Evolutionary conservation across 2,797 vertebrate genomes (phyloP).

Genomic region (Microtus obscurus): DNA sequence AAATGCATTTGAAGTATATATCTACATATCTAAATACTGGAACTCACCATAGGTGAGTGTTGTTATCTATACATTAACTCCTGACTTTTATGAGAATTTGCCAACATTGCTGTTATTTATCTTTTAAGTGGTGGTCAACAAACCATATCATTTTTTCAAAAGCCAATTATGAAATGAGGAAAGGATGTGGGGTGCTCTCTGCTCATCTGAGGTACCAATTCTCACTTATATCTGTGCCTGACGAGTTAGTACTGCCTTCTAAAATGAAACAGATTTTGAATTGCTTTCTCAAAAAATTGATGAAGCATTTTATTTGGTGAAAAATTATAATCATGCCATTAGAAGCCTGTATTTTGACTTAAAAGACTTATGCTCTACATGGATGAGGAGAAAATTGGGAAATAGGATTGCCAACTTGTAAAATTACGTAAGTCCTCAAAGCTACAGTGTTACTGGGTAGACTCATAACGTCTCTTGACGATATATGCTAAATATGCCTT

Average conservation of each 20-base stretch:
- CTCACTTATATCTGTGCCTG: neutral
- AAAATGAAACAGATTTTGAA: neutral
- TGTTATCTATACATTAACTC: neutral
- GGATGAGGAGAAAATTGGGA: neutral
- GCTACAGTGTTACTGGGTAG: neutral
- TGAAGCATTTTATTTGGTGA: neutral
- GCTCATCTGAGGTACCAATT: neutral
- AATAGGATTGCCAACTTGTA: neutral
- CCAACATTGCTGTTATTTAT: neutral
- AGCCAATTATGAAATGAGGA: neutral
- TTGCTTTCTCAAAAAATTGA: slow-evolving; percentile 27
- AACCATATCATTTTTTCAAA: neutral
- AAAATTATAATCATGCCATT: slow-evolving; percentile 21
- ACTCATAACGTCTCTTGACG: neutral
- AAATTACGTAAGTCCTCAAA: neutral
- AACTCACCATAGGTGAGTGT: neutral
- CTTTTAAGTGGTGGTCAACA: neutral
- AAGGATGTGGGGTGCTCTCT: neutral
- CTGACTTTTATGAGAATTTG: neutral
- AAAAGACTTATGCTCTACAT: neutral
- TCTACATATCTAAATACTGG: neutral
- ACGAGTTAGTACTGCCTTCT: neutral
- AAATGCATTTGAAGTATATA: neutral
- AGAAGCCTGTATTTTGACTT: neutral
- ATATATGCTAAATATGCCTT: neutral